Evolutionary conservation across 1,140 invertebrate species (phyloP), one percentile per base, ranked within the genome.

Genomic region (Yoshiicerus persimilis): DNA sequence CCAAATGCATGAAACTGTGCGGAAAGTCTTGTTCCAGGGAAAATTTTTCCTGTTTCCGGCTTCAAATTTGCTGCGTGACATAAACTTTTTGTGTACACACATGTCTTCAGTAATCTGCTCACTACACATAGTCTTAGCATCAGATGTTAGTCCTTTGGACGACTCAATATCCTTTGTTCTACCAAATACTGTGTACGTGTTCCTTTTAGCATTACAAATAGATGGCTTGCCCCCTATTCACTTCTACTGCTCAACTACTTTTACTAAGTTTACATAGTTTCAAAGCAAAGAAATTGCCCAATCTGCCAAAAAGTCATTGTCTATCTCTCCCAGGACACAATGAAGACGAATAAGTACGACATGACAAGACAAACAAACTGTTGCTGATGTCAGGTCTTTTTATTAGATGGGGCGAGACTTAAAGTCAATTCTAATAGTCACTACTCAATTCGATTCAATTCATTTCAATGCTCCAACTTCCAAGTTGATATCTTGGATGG

Each of bases 41-140:
- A n/a, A 80, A 80, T 80, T 80, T 80, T 80, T 80, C 75, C 75
- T 80, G 75, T 80, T 80, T 80, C 75, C 75, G 75, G 75, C 75
- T 32, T 80, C 75, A 32, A 80, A 80, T 80, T 80, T 80, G 75
- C 75, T 80, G 75, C 32, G 75, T 80, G 75, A 80, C 75, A 80
- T 80, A 80, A 80, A 80, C 30, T 80, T 80, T 80, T 80, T 80
- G 75, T 80, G 75, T 80, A 80, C 75, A 80, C 75, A 80, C 75
- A 80, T 80, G 75, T 36, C 75, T 20, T 30, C 34, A 36, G 75
- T 80, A 80, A 80, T 80, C 75, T 80, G 62, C 30, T 80, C 32
- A 80, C 75, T 80, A 80, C 34, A 70, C 66, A 70, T 30, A 70
- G 66, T 30, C 5, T 32, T 70, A 64, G 62, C 23, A 25, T 27